Percentiles rank a stretch among this genome's conserved stretches.
These are phyloP conservation scores for Varroa destructor DNA, from an alignment of 1,140 invertebrate species.

Conservation along the genomic window DNA sequence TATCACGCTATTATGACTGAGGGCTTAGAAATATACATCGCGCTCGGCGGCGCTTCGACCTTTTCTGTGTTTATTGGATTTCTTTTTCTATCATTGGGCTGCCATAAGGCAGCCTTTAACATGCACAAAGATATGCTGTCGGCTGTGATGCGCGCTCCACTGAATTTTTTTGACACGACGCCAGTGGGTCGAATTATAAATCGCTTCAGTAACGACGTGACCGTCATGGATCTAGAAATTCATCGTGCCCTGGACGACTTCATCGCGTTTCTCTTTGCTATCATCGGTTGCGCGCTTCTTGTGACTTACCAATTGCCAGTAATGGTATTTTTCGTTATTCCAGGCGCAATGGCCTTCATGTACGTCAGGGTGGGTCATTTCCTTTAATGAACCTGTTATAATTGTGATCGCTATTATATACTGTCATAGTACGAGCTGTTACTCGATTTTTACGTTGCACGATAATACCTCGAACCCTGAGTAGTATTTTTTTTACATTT, in stretches of 20 bases:
- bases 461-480: no score
- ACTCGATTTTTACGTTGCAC: no score
- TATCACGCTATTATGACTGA: neutral
- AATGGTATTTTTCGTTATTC: constrained; percentile 3
- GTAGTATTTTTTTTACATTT: no score
- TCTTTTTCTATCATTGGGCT: neutral
- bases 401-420: no score
- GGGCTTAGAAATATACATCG: neutral
- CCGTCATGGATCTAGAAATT: constrained; percentile 14
- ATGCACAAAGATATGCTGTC: constrained; percentile 9
- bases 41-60: neutral
- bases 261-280: neutral
- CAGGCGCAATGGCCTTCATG: neutral
- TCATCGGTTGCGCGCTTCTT: neutral
- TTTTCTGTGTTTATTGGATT: neutral
- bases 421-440: no score
- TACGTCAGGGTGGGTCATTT: constrained; percentile 5
- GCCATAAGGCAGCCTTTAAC: neutral
- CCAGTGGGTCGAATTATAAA: constrained; percentile 47
- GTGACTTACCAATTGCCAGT: neutral
- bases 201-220: constrained; percentile 41
- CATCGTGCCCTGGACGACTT: constrained; percentile 7
- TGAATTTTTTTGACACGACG: constrained; percentile 51
- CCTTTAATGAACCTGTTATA: no score
- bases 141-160: neutral